Base-by-base conservation (phyloP, 2,113 vertebrate genomes). In the Platysteira castanea region DNA sequence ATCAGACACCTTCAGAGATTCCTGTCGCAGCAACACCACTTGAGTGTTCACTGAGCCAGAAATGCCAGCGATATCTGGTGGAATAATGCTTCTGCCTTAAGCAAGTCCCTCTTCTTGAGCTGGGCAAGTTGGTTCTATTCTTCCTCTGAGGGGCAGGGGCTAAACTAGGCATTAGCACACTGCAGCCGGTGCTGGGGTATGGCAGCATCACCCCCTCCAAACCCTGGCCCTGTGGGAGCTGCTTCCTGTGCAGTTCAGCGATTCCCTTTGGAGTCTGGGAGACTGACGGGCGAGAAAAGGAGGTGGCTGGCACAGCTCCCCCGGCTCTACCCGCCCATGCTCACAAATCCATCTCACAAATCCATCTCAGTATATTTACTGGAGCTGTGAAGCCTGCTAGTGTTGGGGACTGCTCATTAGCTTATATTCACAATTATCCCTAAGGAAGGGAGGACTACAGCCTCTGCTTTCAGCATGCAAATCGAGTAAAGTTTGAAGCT, bases 171-270 rank as follows among this genome's bases (percentile, higher is more conserved):
- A 10, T 30, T 23, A 35, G 2, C 50, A 23, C 23, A 1, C 9
- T 4, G 33, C 53, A 68, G 47, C 19, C 35, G 5, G 15, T 0
- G 18, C 56, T 42, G 44, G 41, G 15, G 9, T 10, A 68, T 64
- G 84, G 65, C 52, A 37, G 7, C 18, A 11, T 13, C 11, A 1
- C 37, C n/a, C 19, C 5, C 39, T 75, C 60, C 92, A 53, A 53
- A 20, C 4, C 0, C 0, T 3, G 4, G 41, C 2, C 0, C 4
- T 22, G 71, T 1, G 3, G 52, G 44, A 78, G 39, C 21, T 44
- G 52, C 33, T 78, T 41, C 8, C 0, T 4, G 4, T 2, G 11
- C n/a, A 13, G 21, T 21, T 73, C 49, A 42, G 15, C 0, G 0
- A 18, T n/a, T 56, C 46, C 31, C n/a, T 42, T 30, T 11, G n/a